Evolutionary conservation across 2,888 invertebrate species (phyloP).

Genomic region (Podotricha telesiphe): DNA sequence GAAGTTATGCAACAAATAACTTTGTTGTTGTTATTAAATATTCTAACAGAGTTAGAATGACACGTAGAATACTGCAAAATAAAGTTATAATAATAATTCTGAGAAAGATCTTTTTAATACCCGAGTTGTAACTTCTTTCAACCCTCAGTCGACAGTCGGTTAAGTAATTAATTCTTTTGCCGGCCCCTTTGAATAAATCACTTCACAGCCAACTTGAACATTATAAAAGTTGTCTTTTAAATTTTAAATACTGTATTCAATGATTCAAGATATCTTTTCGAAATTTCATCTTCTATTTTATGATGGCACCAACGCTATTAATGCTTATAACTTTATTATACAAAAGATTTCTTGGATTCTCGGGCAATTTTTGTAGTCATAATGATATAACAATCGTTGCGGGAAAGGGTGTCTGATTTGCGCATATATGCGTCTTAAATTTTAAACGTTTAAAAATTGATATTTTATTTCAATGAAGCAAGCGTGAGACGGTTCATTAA

Average conservation of each 20-base stretch:
- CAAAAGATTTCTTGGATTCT: not conserved
- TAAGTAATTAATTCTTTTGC: constrained; percentile 73
- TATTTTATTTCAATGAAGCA: too few relatives aligned
- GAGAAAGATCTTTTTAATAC: constrained; percentile 50
- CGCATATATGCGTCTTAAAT: not conserved
- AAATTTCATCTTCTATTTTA: constrained; percentile 31
- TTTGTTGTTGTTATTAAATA: constrained; percentile 8
- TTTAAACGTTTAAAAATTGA: not conserved
- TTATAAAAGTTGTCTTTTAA: constrained; percentile 54
- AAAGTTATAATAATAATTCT: constrained; percentile 32
- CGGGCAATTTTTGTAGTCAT: not conserved
- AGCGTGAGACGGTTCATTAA: too few relatives aligned
- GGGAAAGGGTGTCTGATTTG: not conserved
- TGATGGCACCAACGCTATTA: constrained; percentile 9
- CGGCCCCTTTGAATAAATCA: constrained; percentile 65
- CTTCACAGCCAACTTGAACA: constrained; percentile 52
- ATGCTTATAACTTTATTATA: constrained; percentile 18
- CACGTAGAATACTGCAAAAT: constrained; percentile 24
- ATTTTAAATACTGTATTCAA: constrained; percentile 46
- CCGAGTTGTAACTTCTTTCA: constrained; percentile 54
- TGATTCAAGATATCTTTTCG: constrained; percentile 41
- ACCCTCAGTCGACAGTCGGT: constrained; percentile 53
- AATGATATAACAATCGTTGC: not conserved
- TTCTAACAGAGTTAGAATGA: constrained; percentile 21
- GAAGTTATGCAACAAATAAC: constrained; percentile 7